Evolutionary conservation across 2,113 vertebrate genomes (phyloP), one percentile per base, ranked within the genome.

Genomic region (Clarias gariepinus): DNA sequence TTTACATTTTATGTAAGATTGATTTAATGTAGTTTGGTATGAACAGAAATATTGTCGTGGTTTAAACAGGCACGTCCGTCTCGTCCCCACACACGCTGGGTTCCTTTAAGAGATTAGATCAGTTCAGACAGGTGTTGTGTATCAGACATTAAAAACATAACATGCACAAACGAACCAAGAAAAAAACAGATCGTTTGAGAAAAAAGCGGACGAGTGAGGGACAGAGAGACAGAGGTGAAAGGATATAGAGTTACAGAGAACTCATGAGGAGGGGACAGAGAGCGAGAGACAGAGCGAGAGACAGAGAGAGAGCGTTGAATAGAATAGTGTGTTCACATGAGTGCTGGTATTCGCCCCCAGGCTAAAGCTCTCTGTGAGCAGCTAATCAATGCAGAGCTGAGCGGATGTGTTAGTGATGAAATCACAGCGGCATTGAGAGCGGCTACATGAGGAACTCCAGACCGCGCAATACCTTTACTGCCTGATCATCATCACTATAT

Each of bases 301-400:
- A 68, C n/a, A 61, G 41, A 53, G 83, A 30, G n/a, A 73, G 71
- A 55, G 47, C 61, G 55, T 66, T 88, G 85, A 88, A 86, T 85
- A 81, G 85, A 88, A 84, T 85, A 71, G 88, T 77, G 73, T 83
- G 86, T 86, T 86, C 85, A 86, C 47, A 79, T 90, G 88, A 73
- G 82, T 81, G 85, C 55, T 53, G 80, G 86, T 79, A 74, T 69
- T 82, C 53, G 81, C 60, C 87, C 87, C 19, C 21, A 18, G 63
- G 84, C 81, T 82, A 55, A 36, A 82, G 78, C 81, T 89, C 83
- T 76, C 55, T n/a, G 81, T 90, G 86, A 86, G 61, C 86, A 90
- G 81, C 60, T 89, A 79, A 89, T 89, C 90, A 82, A 89, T 90
- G 86, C 90, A 74, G 81, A 77, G 78, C 84, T 87, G 89, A 86